Evolutionary conservation across 37 sponge, comb jelly and placozoan genomes (phyloP).

Genomic region (Chondrilla cf. caribensis): DNA sequence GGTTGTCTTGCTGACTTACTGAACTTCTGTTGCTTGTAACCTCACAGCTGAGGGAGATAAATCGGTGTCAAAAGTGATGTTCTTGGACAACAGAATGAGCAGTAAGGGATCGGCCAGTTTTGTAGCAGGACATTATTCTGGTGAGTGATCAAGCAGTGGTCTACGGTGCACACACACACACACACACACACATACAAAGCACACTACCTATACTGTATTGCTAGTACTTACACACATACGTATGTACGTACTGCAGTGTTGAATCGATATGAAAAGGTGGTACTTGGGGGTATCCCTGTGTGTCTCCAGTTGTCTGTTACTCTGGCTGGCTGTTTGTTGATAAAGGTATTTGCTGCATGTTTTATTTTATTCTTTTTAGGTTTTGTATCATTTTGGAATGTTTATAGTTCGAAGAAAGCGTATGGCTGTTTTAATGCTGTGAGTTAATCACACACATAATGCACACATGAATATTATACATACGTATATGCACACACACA

Average conservation of each 20-base stretch:
- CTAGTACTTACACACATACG: neutral
- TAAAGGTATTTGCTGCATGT: no score
- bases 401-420: conserved; percentile 41
- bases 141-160: no score
- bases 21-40: neutral
- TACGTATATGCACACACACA: neutral
- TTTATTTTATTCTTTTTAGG: no score
- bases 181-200: no score
- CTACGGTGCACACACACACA: no score
- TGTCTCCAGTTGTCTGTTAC: no score
- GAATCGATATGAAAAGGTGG: no score
- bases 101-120: conserved; percentile 51
- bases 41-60: conserved; percentile 49
- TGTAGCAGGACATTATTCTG: conserved; percentile 45
- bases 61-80: conserved; percentile 61
- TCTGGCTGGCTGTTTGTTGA: no score
- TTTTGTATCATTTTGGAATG: conserved; percentile 83
- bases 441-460: conserved; percentile 22
- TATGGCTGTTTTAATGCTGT: conserved; percentile 56
- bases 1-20: no score
- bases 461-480: neutral
- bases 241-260: no score
- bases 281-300: no score
- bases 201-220: neutral
- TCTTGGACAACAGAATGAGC: conserved; percentile 49